These are phyloP conservation scores for Piaya cayana DNA, from an alignment of 2,113 vertebrate species.

Conservation along the genomic window DNA sequence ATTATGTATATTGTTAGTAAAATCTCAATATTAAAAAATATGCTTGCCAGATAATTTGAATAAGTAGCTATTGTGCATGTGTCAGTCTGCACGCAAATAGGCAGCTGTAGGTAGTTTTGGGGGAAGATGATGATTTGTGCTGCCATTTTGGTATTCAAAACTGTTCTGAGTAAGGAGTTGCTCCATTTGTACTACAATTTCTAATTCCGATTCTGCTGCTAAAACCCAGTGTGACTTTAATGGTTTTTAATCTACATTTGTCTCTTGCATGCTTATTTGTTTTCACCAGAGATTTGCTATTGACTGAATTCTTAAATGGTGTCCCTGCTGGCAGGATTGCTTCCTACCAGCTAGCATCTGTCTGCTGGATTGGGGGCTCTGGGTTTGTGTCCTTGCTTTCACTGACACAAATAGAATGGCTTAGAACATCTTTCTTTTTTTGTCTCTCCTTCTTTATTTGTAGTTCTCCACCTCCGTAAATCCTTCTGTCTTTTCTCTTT, in stretches of 20 bases:
- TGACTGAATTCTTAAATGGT: conserved; percentile 51
- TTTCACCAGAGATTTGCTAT: conserved; percentile 51
- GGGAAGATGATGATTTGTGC: not conserved
- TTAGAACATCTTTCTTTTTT: conserved; percentile 55
- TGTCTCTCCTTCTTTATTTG: conserved; percentile 41
- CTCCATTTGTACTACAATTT: not conserved
- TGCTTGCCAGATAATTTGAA: not conserved
- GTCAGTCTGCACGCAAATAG: not conserved
- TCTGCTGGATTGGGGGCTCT: not conserved
- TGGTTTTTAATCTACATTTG: conserved; percentile 49
- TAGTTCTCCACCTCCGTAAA: conserved; percentile 49
- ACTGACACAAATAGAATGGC: conserved; percentile 50
- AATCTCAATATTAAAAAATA: not conserved
- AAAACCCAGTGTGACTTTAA: conserved; percentile 42
- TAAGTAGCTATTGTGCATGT: not conserved
- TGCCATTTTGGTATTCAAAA: not conserved
- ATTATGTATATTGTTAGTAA: not conserved
- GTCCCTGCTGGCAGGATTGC: conserved; percentile 44
- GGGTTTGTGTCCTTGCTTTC: conserved; percentile 38
- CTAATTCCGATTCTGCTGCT: not conserved
- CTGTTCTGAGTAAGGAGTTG: not conserved
- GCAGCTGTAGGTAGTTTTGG: not conserved
- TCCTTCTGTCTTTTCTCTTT: conserved; percentile 59
- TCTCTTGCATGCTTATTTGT: conserved; percentile 49
- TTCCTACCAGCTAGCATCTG: conserved; percentile 56